Percentiles rank a stretch among this genome's conserved stretches.
These are phyloP conservation scores for Pseudopipra pipra DNA, from an alignment of 2,113 vertebrate species.

Conservation along the genomic window DNA sequence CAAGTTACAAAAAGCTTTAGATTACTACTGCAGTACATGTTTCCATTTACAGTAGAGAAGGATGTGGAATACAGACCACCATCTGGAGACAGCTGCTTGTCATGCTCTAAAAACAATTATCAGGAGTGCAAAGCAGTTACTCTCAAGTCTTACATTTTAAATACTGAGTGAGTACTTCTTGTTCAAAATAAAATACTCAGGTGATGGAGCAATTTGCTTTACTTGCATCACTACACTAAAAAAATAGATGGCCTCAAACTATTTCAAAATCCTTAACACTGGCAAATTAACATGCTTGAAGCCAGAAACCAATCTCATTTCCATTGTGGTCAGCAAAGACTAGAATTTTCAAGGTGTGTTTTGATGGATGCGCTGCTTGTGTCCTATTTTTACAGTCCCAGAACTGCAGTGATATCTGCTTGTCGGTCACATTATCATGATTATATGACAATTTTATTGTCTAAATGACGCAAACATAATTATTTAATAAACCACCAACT, in stretches of 20 bases:
- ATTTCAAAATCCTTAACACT: not conserved
- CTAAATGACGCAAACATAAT: not conserved
- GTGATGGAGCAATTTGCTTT: not conserved
- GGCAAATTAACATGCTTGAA: not conserved
- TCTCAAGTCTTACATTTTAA: not conserved
- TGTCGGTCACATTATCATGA: not conserved
- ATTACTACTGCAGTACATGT: slow-evolving; percentile 55
- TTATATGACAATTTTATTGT: not conserved
- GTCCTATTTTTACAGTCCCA: not conserved
- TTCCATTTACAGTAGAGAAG: slow-evolving; percentile 37
- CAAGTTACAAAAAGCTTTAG: slow-evolving; percentile 73
- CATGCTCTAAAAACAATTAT: not conserved
- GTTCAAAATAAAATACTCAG: not conserved
- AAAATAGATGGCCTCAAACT: not conserved
- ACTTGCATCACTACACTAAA: not conserved
- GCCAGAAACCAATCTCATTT: not conserved
- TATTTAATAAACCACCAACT: not conserved
- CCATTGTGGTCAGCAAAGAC: not conserved
- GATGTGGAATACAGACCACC: slow-evolving; percentile 40
- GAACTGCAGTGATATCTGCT: not conserved
- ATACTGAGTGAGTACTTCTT: not conserved
- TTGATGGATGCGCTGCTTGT: not conserved
- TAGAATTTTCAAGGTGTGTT: not conserved
- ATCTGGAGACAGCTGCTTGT: slow-evolving; percentile 64
- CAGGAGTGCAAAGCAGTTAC: not conserved